Evolutionary conservation across 2,113 vertebrate genomes (phyloP), one percentile per base, ranked within the genome.

Genomic region (Protomyctophum bolini): DNA sequence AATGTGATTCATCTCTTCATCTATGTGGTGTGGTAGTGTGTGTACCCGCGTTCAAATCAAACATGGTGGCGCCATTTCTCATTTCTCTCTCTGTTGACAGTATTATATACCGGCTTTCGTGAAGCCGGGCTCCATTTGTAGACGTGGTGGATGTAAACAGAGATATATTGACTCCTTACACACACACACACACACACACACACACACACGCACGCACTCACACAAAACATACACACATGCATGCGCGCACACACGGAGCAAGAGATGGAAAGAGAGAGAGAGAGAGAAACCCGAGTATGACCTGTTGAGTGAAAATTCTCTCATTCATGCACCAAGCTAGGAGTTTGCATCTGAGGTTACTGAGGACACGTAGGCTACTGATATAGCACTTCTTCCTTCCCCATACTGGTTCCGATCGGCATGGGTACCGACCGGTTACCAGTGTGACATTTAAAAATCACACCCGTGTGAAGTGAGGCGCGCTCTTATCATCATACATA

Each of bases 231-330:
- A 72, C 29, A 8, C 66, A 65, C 55, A n/a, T 50, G 49, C 29
- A 41, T 29, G 50, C 63, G 76, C 47, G 8, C 10, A 51, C 5
- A 46, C 11, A 47, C 11, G 47, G 12, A 47, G 21, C 33, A 6
- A 46, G 21, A 33, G 48, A 41, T 41, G 33, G 33, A 14, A 33
- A 52, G 58, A 14, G 47, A 47, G 3, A 73, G 28, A 74, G 56
- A 56, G 46, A 14, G 52, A 54, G 68, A 82, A 87, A 88, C 64
- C 49, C 47, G 74, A 82, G 77, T 46, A 58, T 0, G 50, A 66
- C 66, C 47, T 75, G 73, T 66, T 81, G 85, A 66, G 66, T 76
- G 57, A 60, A 80, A 82, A 83, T 74, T 83, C 81, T 21, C 80
- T 56, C 66, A 60, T 51, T 70, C 76, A 41, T 73, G 73, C 80